Percentiles rank a stretch among this genome's conserved stretches.
These are phyloP conservation scores for Idaea straminata DNA, from an alignment of 2,888 invertebrate genomes.

Conservation along the genomic window DNA sequence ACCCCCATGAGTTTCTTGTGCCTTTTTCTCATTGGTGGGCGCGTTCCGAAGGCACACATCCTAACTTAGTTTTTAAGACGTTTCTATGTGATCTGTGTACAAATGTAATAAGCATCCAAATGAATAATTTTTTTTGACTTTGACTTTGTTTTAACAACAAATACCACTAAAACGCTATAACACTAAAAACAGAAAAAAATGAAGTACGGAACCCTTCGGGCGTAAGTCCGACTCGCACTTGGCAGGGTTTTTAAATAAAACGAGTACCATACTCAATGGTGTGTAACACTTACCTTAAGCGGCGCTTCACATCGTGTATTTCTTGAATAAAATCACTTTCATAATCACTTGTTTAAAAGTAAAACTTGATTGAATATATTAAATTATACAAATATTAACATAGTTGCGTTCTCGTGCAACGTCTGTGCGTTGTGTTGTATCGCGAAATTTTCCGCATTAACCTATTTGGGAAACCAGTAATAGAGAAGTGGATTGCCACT, in stretches of 20 bases:
- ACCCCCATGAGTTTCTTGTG: too few species aligned
- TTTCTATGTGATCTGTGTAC: too few species aligned
- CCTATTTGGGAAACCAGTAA: constrained; percentile 8
- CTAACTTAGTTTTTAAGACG: too few species aligned
- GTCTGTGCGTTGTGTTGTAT: constrained; percentile 19
- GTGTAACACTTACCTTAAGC: background rate
- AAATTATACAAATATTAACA: constrained; percentile 23
- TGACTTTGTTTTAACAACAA: too few species aligned
- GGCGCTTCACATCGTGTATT: background rate
- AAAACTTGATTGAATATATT: constrained; percentile 10
- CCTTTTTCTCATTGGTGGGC: too few species aligned
- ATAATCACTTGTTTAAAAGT: constrained; percentile 9
- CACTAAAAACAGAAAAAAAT: too few species aligned
- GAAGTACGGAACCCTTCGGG: too few species aligned
- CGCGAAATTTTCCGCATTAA: constrained; percentile 23
- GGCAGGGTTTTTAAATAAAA: background rate
- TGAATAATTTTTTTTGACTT: too few species aligned
- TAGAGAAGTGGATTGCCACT: background rate
- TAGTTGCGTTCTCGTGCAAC: constrained; percentile 16
- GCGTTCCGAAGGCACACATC: too few species aligned
- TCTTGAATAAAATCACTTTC: constrained; percentile 2
- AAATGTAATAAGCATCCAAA: too few species aligned
- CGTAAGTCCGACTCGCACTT: too few species aligned
- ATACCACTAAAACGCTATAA: too few species aligned
- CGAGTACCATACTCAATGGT: background rate